Percentiles rank a stretch among this genome's conserved stretches.
Conservation (phyloP, 2,797 vertebrate species). For the Iguana delicatissima region DNA sequence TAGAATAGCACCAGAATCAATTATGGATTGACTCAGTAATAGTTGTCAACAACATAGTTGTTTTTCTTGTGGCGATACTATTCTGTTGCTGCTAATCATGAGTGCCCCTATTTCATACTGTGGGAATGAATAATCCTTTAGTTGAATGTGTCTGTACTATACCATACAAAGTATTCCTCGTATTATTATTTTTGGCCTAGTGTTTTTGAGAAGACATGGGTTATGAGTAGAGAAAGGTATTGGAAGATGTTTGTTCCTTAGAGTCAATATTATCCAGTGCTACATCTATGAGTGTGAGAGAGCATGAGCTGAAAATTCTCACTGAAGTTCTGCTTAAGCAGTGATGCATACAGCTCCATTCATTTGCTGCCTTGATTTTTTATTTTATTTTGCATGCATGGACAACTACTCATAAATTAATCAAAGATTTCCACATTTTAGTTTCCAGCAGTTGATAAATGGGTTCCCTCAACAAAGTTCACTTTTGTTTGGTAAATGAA, state of each 20-base stretch:
- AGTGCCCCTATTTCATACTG: too few species aligned
- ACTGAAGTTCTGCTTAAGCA: not conserved
- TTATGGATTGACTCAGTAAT: too few species aligned
- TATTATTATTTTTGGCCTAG: not conserved
- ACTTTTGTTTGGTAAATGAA: not conserved
- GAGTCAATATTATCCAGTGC: not conserved
- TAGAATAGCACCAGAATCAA: too few species aligned
- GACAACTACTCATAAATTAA: not conserved
- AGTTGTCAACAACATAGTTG: too few species aligned
- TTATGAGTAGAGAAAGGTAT: not conserved
- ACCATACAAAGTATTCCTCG: not conserved
- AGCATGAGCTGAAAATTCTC: not conserved
- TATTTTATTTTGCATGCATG: not conserved
- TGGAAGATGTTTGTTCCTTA: not conserved
- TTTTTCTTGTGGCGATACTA: too few species aligned
- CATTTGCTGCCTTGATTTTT: not conserved
- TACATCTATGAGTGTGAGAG: not conserved
- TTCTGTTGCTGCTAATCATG: too few species aligned
- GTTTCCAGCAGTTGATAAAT: not conserved
- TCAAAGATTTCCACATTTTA: not conserved
- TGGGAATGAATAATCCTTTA: too few species aligned
- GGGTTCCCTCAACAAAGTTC: not conserved
- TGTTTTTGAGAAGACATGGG: not conserved
- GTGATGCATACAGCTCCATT: not conserved
- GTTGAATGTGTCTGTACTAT: not conserved